A percentile compares a stretch with the other conserved stretches of the same genome.
These are phyloP conservation scores for Morinoia aosen DNA, from an alignment of 2,888 invertebrate species.

Conservation along the genomic window DNA sequence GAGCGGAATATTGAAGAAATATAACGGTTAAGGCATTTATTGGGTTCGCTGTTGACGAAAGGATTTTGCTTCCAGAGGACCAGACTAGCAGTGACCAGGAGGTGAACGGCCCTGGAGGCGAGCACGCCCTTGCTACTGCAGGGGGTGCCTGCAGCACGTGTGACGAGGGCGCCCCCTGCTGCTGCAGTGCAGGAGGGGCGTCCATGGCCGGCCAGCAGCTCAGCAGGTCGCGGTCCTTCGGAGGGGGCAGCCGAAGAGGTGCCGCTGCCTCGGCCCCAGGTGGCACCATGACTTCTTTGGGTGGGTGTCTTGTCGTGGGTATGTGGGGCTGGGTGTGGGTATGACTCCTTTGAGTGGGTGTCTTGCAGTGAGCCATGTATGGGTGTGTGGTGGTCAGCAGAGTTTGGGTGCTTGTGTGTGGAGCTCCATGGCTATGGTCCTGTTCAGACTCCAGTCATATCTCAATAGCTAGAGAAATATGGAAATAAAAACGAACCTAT, in stretches of 20 bases:
- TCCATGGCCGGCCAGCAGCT: slow-evolving; percentile 44
- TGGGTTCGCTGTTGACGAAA: too few species aligned
- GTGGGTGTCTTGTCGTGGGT: background rate
- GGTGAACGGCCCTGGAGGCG: slow-evolving; percentile 50
- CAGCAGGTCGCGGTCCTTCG: slow-evolving; percentile 29
- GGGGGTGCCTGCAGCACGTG: background rate
- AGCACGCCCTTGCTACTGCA: slow-evolving; percentile 5
- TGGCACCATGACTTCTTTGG: slow-evolving; percentile 29
- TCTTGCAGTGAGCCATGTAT: too few species aligned
- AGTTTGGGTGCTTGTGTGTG: too few species aligned
- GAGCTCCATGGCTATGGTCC: too few species aligned
- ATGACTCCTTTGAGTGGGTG: background rate
- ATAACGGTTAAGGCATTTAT: too few species aligned
- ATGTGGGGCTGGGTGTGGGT: background rate
- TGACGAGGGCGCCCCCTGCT: slow-evolving; percentile 22
- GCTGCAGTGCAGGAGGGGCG: slow-evolving; percentile 50
- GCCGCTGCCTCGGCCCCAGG: background rate
- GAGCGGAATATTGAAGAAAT: too few species aligned
- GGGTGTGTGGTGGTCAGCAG: too few species aligned
- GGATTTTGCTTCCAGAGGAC: slow-evolving; percentile 58
- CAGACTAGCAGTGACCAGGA: slow-evolving; percentile 60
- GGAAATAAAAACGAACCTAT: too few species aligned
- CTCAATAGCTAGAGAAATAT: too few species aligned
- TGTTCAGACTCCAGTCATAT: too few species aligned
- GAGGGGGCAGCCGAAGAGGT: background rate